Percentiles rank a stretch among this genome's conserved stretches.
These are phyloP conservation scores for Rhysida immarginata DNA, from an alignment of 1,140 invertebrate species.

Conservation along the genomic window DNA sequence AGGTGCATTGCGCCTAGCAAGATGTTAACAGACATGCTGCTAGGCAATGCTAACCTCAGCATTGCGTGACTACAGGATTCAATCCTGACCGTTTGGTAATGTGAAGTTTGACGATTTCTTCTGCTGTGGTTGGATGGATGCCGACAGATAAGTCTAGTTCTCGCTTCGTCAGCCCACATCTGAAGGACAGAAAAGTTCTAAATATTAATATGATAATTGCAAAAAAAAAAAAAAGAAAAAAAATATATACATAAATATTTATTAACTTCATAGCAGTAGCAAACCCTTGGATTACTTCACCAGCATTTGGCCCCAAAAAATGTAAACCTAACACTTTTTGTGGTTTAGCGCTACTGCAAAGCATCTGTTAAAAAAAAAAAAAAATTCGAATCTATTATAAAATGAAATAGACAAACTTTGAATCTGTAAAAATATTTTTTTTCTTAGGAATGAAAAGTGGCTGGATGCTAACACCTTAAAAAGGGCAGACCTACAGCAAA, in stretches of 20 bases:
- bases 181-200: conserved; percentile 3
- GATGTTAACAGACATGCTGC: too few species aligned
- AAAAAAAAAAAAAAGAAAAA: neutral
- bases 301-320: conserved; percentile 20
- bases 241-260: neutral
- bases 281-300: conserved; percentile 22
- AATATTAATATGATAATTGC: neutral
- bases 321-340: conserved; percentile 20
- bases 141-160: conserved; percentile 18
- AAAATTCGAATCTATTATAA: neutral
- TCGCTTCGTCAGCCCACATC: conserved; percentile 16
- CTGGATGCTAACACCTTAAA: too few species aligned
- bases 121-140: conserved; percentile 21
- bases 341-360: conserved; percentile 4
- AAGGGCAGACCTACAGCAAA: too few species aligned
- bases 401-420: too few species aligned
- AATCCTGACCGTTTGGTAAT: conserved; percentile 19
- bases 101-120: conserved; percentile 21
- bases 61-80: conserved; percentile 13
- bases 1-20: too few species aligned
- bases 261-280: conserved; percentile 19
- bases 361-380: conserved; percentile 1
- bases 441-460: too few species aligned
- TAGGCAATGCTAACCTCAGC: conserved; percentile 22
- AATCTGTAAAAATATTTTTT: too few species aligned